Evolutionary conservation across 2,888 invertebrate genomes (phyloP).

Genomic region (Trissolcus japonicus): DNA sequence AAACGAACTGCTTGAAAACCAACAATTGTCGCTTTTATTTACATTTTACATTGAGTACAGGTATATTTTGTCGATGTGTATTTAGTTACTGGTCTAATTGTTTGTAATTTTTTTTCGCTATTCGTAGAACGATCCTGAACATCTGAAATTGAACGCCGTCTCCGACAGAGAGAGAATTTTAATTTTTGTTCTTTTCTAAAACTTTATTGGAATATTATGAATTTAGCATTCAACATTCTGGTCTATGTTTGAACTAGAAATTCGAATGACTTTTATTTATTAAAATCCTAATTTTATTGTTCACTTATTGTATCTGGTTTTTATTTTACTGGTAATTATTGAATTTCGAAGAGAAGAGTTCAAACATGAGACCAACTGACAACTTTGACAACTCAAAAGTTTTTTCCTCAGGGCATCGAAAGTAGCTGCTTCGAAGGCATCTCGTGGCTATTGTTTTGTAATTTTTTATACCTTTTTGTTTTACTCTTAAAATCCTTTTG

Average conservation of each 20-base stretch:
- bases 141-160: conserved; percentile 18
- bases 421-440: conserved; percentile 72
- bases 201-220: too few species aligned
- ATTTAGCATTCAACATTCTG: too few species aligned
- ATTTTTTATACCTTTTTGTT: conserved; percentile 9
- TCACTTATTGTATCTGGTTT: not conserved
- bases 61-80: conserved; percentile 3
- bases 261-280: too few species aligned
- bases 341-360: not conserved
- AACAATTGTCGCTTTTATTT: conserved; percentile 36
- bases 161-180: conserved; percentile 7
- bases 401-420: conserved; percentile 67
- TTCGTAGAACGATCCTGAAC: conserved; percentile 27
- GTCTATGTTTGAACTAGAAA: too few species aligned
- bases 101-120: conserved; percentile 16
- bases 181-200: not conserved
- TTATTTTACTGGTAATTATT: not conserved
- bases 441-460: conserved; percentile 73
- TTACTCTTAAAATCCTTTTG: conserved; percentile 8
- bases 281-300: too few species aligned
- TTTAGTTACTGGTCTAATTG: not conserved
- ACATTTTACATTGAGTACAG: conserved; percentile 28
- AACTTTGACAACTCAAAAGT: conserved; percentile 20
- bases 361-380: conserved; percentile 11
- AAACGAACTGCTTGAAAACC: conserved; percentile 37